Evolutionary conservation across 2,113 vertebrate genomes (phyloP).

Genomic region (Regulus satrapa): DNA sequence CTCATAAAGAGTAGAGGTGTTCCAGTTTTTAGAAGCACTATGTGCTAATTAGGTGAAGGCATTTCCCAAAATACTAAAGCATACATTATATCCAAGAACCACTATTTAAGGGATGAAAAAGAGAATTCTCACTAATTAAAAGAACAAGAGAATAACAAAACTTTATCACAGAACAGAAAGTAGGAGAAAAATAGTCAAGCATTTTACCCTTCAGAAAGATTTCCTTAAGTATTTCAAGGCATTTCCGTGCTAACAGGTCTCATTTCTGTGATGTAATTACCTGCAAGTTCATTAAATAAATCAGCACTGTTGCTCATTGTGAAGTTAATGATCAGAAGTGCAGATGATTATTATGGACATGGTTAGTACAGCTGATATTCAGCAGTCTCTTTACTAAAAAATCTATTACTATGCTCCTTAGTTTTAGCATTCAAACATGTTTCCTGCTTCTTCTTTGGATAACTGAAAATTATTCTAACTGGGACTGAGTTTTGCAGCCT

Average conservation of each 20-base stretch:
- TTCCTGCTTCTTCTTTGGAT: constrained; percentile 20
- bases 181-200: neutral
- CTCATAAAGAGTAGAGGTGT: neutral
- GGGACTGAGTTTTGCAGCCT: neutral
- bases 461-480: constrained; percentile 20
- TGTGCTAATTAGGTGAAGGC: neutral
- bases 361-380: constrained; percentile 14
- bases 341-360: constrained; percentile 42
- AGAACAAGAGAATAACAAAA: neutral
- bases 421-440: neutral
- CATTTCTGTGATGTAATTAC: constrained; percentile 62
- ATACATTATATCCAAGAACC: neutral
- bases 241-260: constrained; percentile 51
- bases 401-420: neutral
- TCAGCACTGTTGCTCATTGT: constrained; percentile 53
- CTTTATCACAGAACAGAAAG: neutral
- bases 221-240: constrained; percentile 23
- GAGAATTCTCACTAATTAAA: neutral
- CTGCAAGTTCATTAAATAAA: constrained; percentile 66
- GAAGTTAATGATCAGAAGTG: constrained; percentile 68
- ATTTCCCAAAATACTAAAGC: neutral
- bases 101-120: neutral
- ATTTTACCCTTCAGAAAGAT: constrained; percentile 33
- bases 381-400: neutral
- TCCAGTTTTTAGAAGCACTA: neutral